phyloP scores from a whole-genome alignment of 2,113 vertebrate genomes.

The Cygnus atratus region DNA sequence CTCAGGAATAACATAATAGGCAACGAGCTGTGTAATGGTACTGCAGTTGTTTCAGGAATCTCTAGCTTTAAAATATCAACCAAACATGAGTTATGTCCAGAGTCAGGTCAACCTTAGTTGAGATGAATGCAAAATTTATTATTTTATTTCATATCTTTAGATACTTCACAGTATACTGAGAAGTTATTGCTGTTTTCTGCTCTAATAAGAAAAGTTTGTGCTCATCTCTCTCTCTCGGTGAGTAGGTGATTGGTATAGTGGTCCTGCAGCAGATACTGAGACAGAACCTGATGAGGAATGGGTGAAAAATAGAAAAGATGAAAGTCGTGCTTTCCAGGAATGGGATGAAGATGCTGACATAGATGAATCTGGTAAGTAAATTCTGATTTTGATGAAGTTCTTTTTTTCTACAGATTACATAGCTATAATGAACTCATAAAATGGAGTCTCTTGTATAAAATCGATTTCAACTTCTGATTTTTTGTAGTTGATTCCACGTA shows the following conservation, averaged over 20 bases:
- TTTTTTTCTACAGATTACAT: not conserved
- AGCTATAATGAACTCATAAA: not conserved
- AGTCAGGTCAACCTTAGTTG: not conserved
- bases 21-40: not conserved
- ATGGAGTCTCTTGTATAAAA: not conserved
- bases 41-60: not conserved
- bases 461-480: not conserved
- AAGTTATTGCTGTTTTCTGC: not conserved
- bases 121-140: not conserved
- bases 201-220: not conserved
- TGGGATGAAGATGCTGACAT: constrained; percentile 98
- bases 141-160: not conserved
- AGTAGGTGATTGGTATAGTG: constrained; percentile 88
- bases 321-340: constrained; percentile 90
- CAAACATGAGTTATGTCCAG: not conserved
- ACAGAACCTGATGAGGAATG: constrained; percentile 91
- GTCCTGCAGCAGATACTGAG: constrained; percentile 84
- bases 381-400: not conserved
- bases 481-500: not conserved
- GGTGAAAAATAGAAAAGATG: constrained; percentile 87
- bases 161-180: not conserved
- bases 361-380: constrained; percentile 89
- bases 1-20: not conserved
- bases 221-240: not conserved
- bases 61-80: not conserved